Evolutionary conservation across 2,888 invertebrate genomes (phyloP).

Genomic region (Athrips mouffetella): DNA sequence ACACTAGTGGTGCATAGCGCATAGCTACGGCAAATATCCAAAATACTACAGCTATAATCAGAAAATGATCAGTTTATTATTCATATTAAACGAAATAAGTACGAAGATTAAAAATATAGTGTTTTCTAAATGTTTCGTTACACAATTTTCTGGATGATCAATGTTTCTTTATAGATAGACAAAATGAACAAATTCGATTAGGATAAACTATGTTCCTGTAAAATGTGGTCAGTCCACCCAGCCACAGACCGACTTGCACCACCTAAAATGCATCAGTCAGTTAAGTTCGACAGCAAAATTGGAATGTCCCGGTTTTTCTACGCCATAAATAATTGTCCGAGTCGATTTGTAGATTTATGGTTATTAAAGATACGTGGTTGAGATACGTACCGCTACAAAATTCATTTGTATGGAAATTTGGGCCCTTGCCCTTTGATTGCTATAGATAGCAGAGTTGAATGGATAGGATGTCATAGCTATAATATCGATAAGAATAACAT

Average conservation of each 20-base stretch:
- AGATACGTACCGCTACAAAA: conserved; percentile 57
- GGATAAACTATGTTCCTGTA: no score
- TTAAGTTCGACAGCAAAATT: conserved; percentile 18
- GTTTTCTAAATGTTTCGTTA: no score
- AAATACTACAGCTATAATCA: neutral
- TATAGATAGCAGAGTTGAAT: no score
- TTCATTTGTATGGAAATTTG: conserved; percentile 72
- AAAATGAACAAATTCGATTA: neutral
- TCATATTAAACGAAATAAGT: no score
- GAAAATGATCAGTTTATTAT: neutral
- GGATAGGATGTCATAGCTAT: no score
- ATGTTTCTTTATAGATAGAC: no score
- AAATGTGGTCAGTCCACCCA: neutral
- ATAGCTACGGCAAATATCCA: conserved; percentile 8
- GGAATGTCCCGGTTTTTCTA: conserved; percentile 35
- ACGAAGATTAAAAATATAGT: no score
- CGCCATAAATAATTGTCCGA: conserved; percentile 56
- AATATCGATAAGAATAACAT: neutral
- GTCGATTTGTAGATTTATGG: conserved; percentile 70
- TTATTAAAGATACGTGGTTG: conserved; percentile 69
- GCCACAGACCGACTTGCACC: neutral
- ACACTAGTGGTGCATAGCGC: neutral
- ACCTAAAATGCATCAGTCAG: conserved; percentile 11
- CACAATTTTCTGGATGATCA: no score
- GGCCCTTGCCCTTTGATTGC: conserved; percentile 31